Conservation (phyloP, 2,113 vertebrate species). For the Seriola quinqueradiata region DNA sequence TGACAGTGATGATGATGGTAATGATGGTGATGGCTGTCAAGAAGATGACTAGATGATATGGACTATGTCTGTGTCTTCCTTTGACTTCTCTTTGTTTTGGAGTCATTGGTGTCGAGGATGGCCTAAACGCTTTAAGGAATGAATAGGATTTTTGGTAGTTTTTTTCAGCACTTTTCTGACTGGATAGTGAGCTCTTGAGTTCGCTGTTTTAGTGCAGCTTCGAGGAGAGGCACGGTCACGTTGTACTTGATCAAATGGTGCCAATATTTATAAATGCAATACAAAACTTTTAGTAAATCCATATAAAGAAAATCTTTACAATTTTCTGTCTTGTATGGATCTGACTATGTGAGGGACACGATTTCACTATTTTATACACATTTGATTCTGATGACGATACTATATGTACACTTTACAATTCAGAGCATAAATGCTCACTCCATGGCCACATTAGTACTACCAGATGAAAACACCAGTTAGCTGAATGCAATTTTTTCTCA, state of each 20-base stretch:
- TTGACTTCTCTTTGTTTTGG: slow-evolving; percentile 9
- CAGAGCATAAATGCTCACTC: background rate
- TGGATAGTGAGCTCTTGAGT: background rate
- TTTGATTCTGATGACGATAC: slow-evolving; percentile 2
- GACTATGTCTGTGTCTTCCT: background rate
- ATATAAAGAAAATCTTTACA: background rate
- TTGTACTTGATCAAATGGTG: background rate
- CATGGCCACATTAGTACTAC: slow-evolving; percentile 34
- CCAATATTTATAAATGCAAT: background rate
- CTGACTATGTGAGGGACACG: background rate
- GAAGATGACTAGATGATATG: background rate
- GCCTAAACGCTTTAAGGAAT: background rate
- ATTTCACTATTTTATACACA: background rate
- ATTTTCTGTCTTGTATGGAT: background rate
- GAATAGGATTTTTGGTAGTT: background rate
- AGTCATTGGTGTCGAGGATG: background rate
- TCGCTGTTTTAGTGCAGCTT: background rate
- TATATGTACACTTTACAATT: background rate
- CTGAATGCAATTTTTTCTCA: slow-evolving; percentile 49
- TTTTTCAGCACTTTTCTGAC: background rate
- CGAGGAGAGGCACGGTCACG: background rate
- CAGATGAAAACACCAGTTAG: slow-evolving; percentile 50
- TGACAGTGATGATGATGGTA: background rate
- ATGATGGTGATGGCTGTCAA: slow-evolving; percentile 3
- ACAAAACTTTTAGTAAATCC: background rate